Base-by-base conservation (phyloP, 2,797 vertebrate genomes). In the Novumbra hubbsi region DNA sequence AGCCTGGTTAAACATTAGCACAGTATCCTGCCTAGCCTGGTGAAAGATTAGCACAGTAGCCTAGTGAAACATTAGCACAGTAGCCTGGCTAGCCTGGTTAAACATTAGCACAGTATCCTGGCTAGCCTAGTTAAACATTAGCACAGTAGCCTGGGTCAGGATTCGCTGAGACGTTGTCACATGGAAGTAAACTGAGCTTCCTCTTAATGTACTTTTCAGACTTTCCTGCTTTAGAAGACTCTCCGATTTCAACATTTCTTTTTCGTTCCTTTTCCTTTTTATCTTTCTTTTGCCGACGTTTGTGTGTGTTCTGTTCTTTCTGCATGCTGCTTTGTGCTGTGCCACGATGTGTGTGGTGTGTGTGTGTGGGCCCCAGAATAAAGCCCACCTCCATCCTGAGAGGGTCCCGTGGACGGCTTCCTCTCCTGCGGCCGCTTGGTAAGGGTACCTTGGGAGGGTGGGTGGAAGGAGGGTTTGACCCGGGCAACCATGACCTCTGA, bases 361-460 rank as follows among this genome's bases (percentile, higher is more conserved):
- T 3, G 9, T 75, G 64, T 79, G 71, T 78, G 34, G 77, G 65
- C 71, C 73, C 71, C 79, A 92, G 86, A 87, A 84, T 89, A 78
- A 82, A 87, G 78, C 90, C 88, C 66, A 86, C 80, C 69, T 90
- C 82, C 74, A 80, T 86, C 78, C 79, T 91, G 68, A 87, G 83
- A 79, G 80, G 85, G 76, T 88, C 81, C 50, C 78, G 80, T 82
- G 84, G 80, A 78, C 89, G 83, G 77, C 81, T 79, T 69, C 63
- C 80, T 41, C 80, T 76, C 1, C 74, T 88, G 71, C 64, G 19
- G 75, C 77, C 79, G 73, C 73, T 89, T 69, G 88, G 88, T 88
- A 87, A 87, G 85, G 80, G 86, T 78, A 81, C 63, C 73, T 3
- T 3, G 34, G 50, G 72, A 21, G 73, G 67, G 34, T 74, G 69